Evolutionary conservation across 2,113 vertebrate species (phyloP).

Genomic region (Grammomys surdaster): DNA sequence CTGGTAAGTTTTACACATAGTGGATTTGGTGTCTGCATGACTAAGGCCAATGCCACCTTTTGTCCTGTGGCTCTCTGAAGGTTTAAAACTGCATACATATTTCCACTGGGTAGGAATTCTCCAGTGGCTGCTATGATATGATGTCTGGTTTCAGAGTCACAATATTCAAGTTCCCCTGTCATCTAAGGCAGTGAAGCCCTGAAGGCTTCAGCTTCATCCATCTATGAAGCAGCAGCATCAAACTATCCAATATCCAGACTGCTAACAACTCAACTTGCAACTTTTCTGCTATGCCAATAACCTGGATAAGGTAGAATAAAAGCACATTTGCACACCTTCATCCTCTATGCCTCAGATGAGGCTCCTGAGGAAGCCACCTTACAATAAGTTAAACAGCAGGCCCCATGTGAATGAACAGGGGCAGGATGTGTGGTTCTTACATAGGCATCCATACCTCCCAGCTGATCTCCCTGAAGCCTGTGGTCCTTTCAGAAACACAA

Average conservation of each 20-base stretch:
- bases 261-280: background rate
- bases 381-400: background rate
- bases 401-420: background rate
- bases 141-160: background rate
- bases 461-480: background rate
- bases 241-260: background rate
- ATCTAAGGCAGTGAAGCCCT: rapidly evolving
- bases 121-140: rapidly evolving
- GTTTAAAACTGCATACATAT: background rate
- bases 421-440: too few relatives aligned
- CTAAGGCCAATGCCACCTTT: background rate
- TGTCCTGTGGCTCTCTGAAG: background rate
- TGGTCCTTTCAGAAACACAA: constrained; percentile 36
- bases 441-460: background rate
- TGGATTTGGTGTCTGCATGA: background rate
- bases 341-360: background rate
- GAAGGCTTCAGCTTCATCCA: background rate
- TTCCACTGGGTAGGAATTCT: background rate
- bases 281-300: background rate
- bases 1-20: background rate
- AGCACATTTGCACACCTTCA: rapidly evolving
- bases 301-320: background rate
- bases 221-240: background rate
- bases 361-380: rapidly evolving
- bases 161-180: background rate